Percentiles rank a stretch among this genome's conserved stretches.
Conservation (phyloP, 2,113 vertebrate genomes). For the Chrysochloris asiatica region DNA sequence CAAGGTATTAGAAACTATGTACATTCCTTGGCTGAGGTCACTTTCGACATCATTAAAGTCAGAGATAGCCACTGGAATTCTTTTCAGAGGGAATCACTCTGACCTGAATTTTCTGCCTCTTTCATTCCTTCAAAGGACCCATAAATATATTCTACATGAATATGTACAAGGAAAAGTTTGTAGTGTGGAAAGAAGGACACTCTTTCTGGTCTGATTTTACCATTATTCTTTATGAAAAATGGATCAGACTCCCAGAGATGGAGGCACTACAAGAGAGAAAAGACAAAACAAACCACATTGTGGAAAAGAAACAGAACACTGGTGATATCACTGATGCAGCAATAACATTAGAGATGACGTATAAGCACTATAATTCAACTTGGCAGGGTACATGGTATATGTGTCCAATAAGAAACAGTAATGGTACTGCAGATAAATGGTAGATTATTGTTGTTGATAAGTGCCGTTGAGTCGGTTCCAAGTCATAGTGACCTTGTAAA, state of each 20-base stretch:
- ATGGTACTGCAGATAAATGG: neutral
- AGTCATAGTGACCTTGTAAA: too few species aligned
- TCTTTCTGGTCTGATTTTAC: neutral
- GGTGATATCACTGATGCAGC: neutral
- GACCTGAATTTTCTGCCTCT: neutral
- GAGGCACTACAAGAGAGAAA: neutral
- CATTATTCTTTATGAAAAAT: neutral
- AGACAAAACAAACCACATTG: neutral
- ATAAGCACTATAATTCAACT: slow-evolving; percentile 8
- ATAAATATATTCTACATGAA: slow-evolving; percentile 37
- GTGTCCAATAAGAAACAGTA: neutral
- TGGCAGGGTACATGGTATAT: neutral
- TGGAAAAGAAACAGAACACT: neutral
- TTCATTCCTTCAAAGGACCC: neutral
- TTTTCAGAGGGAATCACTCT: neutral
- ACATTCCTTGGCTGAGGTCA: rapidly evolving
- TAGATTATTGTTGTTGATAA: too few species aligned
- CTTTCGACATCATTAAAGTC: neutral
- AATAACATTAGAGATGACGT: neutral
- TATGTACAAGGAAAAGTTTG: neutral
- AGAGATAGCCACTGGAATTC: neutral
- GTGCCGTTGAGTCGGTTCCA: too few species aligned
- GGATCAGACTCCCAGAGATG: neutral
- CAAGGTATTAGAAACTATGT: neutral
- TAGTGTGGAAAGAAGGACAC: neutral